Percentiles rank a stretch among this genome's conserved stretches.
Evolutionary conservation across 37 sponge, comb jelly and placozoan species (phyloP).

Genomic region (Bolinopsis microptera): DNA sequence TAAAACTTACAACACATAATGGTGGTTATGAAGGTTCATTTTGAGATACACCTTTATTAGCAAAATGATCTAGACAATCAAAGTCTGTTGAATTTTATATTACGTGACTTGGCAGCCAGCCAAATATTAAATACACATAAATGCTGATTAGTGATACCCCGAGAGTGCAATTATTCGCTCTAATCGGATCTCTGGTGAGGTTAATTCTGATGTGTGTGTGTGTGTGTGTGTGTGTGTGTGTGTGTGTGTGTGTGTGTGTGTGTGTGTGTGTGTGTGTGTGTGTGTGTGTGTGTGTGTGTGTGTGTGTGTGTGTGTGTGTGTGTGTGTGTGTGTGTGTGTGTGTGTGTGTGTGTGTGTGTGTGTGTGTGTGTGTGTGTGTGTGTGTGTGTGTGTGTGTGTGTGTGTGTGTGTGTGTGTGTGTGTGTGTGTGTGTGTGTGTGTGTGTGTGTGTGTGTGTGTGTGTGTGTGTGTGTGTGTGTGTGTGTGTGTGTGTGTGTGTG

Average conservation of each 20-base stretch:
- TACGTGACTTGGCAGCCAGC: no score
- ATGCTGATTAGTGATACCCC: no score
- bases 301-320: neutral
- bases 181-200: no score
- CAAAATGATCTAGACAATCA: no score
- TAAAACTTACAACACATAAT: no score
- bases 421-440: conserved; percentile 8
- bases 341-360: conserved; percentile 66
- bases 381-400: conserved; percentile 13
- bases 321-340: conserved; percentile 62
- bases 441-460: conserved; percentile 66
- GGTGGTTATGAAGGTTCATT: no score
- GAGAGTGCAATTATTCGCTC: no score
- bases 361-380: conserved; percentile 50
- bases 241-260: conserved; percentile 68
- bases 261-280: conserved; percentile 68
- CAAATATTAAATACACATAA: no score
- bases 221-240: conserved; percentile 68
- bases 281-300: conserved; percentile 61
- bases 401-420: conserved; percentile 62
- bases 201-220: neutral
- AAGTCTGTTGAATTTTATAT: no score
- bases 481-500: neutral
- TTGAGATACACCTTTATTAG: no score
- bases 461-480: conserved; percentile 1